Base-by-base conservation (phyloP, 1,140 invertebrate species). In the Caligus rogercresseyi region DNA sequence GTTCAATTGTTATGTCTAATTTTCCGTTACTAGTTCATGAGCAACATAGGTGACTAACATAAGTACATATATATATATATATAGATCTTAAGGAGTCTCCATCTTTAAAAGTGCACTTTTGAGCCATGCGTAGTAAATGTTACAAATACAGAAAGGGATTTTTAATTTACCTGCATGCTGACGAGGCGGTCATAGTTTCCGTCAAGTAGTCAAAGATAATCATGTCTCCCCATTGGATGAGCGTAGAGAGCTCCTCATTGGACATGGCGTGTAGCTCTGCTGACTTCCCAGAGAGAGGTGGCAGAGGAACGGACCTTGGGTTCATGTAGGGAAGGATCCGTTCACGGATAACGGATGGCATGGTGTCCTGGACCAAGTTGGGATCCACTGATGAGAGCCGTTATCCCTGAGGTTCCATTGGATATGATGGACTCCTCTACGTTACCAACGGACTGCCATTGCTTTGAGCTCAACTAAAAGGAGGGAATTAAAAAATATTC, bases 181-280 rank as follows among this genome's bases (percentile, higher is more conserved):
- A 64, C 66, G 2, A 65, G 54, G 0, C 66, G 66, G 66, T 76
- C 74, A 66, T 75, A 76, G 59, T 76, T 74, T 25, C 69, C 74
- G 74, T 76, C n/a, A 76, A 66, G 62, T 72, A 76, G 66, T 76
- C 74, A 67, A 74, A 75, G 7, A 76, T 63, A 19, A 76, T 69
- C 65, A 76, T 69, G 63, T 71, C 70, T 54, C 73, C 73, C 74
- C 74, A 76, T 66, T 76, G 74, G 7, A 73, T 64, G 16, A 76
- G 55, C 19, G 71, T 66, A 3, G 68, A 56, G 26, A 75, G 58
- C 21, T 70, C 62, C 16, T 43, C 26, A 13, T 43, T 31, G 23
- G 21, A 21, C 57, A 60, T 18, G 15, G 16, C 26, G 4, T 15
- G 14, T 18, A 60, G 26, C n/a, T 60, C 26, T 11, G 13, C 4